These are phyloP conservation scores for Drosophila putrida DNA, from an alignment of 2,888 invertebrate genomes.

Conservation along the genomic window DNA sequence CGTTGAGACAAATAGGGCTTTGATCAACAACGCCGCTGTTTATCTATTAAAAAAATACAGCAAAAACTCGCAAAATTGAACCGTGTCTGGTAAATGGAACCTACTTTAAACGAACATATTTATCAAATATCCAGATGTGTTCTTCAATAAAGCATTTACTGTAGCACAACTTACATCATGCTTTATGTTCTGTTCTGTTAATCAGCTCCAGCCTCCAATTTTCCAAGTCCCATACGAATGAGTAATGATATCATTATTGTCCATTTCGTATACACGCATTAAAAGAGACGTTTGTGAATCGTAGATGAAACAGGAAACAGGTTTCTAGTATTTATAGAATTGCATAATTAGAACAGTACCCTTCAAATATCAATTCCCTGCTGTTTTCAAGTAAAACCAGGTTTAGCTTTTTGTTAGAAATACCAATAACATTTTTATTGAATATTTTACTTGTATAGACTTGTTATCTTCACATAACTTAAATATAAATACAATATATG, in stretches of 20 bases:
- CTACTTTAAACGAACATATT: neutral
- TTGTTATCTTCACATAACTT: conserved; percentile 52
- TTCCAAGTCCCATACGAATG: neutral
- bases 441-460: conserved; percentile 33
- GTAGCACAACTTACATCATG: neutral
- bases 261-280: neutral
- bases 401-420: conserved; percentile 13
- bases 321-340: neutral
- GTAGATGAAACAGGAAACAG: neutral
- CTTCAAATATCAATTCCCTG: neutral
- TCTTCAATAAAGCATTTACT: neutral
- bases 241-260: conserved; percentile 14
- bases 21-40: neutral
- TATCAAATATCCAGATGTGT: neutral
- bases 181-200: neutral
- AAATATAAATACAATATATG: conserved; percentile 65
- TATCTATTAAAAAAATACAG: neutral
- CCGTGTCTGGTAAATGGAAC: neutral
- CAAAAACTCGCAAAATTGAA: neutral
- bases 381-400: neutral
- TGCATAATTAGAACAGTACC: too few relatives aligned
- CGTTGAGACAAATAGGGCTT: conserved; percentile 2
- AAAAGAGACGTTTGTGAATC: neutral
- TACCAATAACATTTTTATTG: conserved; percentile 32
- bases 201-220: neutral